Base-by-base conservation (phyloP, 2,888 invertebrate genomes). In the Heliothis peltigera region DNA sequence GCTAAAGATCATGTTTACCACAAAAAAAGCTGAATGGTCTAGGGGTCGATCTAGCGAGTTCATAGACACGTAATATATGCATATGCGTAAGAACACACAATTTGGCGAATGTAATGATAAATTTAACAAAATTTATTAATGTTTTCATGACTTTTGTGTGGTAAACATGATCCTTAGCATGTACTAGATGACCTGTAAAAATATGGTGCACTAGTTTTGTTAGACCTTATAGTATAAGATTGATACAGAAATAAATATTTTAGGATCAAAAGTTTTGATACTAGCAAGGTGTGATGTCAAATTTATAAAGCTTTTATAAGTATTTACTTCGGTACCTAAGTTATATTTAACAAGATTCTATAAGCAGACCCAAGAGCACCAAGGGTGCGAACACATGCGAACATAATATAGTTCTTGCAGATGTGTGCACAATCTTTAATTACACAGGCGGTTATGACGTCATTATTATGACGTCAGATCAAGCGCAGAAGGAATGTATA, bases 401-500 rank as follows among this genome's bases (percentile, higher is more conserved):
- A 3, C 3, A 32, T 10, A n/a, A n/a, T 2, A 12, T 15, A 0
- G 12, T 4, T 19, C 8, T 15, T 4, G 21, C 8, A 4, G 12
- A 46, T 48, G 43, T 64, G 46, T 32, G 8, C 35, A 43, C 70
- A 53, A 19, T 48, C 28, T 39, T 35, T 49, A 15, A 39, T 39
- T 18, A 64, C 51, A 70, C 15, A 39, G 25, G n/a, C 22, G 6
- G 15, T 25, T 35, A 28, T 8, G 18, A 28, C 46, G 22, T 39
- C 58, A 73, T 32, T 56, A 63, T 54, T 56, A 54, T 61, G 53
- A 57, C 32, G 19, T 42, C 32, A 53, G 6, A 19, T 58, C 43
- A 22, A 21, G 7, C 39, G 12, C 43, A 43, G 48, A 32, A 64
- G 72, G 75, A 73, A 73, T 73, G 72, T 70, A 49, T 60, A 64